phyloP scores from a whole-genome alignment of 2,888 invertebrate species.

The Panorpa germanica region DNA sequence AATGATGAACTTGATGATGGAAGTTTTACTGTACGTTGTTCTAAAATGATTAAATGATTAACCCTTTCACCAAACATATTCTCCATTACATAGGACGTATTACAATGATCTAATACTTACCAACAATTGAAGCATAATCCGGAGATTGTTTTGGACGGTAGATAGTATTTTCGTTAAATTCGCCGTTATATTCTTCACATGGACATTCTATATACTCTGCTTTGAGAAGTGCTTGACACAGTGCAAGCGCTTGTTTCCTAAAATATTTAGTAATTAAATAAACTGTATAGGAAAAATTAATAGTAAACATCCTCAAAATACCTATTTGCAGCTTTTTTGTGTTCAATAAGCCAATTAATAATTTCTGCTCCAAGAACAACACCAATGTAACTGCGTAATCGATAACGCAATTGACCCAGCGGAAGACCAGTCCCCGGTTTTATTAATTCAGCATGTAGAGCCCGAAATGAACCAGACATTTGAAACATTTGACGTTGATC shows the following conservation, averaged over 20 bases:
- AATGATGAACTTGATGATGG: conserved; percentile 26
- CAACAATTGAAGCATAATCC: too few species aligned
- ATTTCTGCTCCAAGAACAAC: conserved; percentile 66
- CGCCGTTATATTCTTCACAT: conserved; percentile 34
- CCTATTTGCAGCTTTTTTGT: conserved; percentile 59
- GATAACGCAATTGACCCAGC: too few species aligned
- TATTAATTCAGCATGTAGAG: too few species aligned
- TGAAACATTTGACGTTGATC: too few species aligned
- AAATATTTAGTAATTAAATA: conserved; percentile 9
- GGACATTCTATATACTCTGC: conserved; percentile 54
- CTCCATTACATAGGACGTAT: too few species aligned
- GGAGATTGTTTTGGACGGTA: conserved; percentile 30
- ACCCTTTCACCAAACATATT: too few species aligned
- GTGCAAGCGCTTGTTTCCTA: conserved; percentile 54
- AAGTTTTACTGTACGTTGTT: conserved; percentile 20
- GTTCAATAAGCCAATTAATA: conserved; percentile 66
- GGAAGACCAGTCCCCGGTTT: too few species aligned
- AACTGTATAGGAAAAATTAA: conserved; percentile 1
- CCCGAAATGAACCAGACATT: too few species aligned
- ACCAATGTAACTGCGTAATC: conserved; percentile 50
- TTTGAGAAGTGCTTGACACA: conserved; percentile 61
- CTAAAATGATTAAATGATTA: too few species aligned
- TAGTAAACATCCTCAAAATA: conserved; percentile 17
- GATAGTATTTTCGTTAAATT: conserved; percentile 39
- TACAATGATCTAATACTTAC: too few species aligned